Conservation (phyloP, 2,888 invertebrate genomes). For the Drosophila nr. fundita region DNA sequence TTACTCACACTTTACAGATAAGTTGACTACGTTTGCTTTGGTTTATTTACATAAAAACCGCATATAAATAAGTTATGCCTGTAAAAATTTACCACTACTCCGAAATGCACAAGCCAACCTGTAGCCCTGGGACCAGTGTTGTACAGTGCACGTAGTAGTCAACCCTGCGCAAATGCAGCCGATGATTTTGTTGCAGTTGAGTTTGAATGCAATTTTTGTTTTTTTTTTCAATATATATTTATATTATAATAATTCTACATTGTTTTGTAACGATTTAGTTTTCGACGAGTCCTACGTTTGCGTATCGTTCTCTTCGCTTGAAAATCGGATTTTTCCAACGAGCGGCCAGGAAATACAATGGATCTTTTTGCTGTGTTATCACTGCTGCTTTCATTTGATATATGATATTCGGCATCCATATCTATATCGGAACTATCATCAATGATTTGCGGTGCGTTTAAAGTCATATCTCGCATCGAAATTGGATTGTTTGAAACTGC, state of each 20-base stretch:
- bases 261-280: slow-evolving; percentile 25
- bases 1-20: slow-evolving; percentile 71
- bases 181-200: slow-evolving; percentile 47
- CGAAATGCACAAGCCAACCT: slow-evolving; percentile 71
- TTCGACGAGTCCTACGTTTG: slow-evolving; percentile 44
- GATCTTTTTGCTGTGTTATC: slow-evolving; percentile 31
- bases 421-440: slow-evolving; percentile 56
- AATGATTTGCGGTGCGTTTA: slow-evolving; percentile 51
- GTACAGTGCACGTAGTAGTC: slow-evolving; percentile 15
- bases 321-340: slow-evolving; percentile 44
- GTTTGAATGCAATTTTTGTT: slow-evolving; percentile 40
- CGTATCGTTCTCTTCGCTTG: slow-evolving; percentile 30
- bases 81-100: slow-evolving; percentile 76
- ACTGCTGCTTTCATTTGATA: slow-evolving; percentile 66
- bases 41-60: slow-evolving; percentile 75
- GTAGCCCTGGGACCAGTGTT: slow-evolving; percentile 60
- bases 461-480: slow-evolving; percentile 50
- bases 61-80: slow-evolving; percentile 65
- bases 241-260: slow-evolving; percentile 20
- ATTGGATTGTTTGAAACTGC: slow-evolving; percentile 20
- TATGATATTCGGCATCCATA: slow-evolving; percentile 59
- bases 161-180: slow-evolving; percentile 40
- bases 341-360: slow-evolving; percentile 45
- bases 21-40: slow-evolving; percentile 64
- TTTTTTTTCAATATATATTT: slow-evolving; percentile 18